Evolutionary conservation across 2,113 vertebrate species (phyloP).

Genomic region (Nerophis lumbriciformis): DNA sequence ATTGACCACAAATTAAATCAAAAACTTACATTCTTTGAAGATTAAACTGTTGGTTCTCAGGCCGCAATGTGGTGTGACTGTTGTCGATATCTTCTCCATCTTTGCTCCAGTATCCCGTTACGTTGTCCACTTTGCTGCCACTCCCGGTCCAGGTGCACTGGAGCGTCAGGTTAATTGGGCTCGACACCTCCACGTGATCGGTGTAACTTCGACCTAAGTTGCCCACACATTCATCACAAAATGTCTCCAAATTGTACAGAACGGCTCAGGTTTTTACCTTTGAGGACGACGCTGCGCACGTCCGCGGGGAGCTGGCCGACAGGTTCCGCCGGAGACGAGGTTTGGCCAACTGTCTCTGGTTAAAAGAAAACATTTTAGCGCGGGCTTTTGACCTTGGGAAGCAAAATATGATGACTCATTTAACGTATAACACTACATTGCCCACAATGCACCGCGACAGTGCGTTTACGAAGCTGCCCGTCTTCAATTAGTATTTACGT

Average conservation of each 20-base stretch:
- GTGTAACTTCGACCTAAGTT: constrained; percentile 47
- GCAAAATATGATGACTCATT: not conserved
- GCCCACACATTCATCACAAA: not conserved
- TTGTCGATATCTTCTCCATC: constrained; percentile 44
- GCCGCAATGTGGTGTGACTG: constrained; percentile 27
- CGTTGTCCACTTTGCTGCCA: constrained; percentile 29
- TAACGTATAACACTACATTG: not conserved
- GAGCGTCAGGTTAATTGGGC: constrained; percentile 38
- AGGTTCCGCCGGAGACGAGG: not conserved
- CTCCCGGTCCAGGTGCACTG: constrained; percentile 51
- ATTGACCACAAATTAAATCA: too few species aligned
- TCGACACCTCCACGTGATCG: constrained; percentile 44
- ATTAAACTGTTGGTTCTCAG: constrained; percentile 45
- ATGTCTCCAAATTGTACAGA: not conserved
- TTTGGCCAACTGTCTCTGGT: constrained; percentile 33
- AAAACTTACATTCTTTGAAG: constrained; percentile 50
- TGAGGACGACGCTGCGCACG: constrained; percentile 20
- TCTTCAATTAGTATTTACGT: too few species aligned
- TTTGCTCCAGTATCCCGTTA: constrained; percentile 59
- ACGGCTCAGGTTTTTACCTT: constrained; percentile 33
- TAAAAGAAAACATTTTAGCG: not conserved
- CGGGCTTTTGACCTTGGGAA: not conserved
- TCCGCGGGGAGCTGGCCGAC: not conserved
- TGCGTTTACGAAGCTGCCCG: not conserved
- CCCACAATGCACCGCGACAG: not conserved